Conservation (phyloP, 2,888 invertebrate genomes). For the Zelleria hepariella region DNA sequence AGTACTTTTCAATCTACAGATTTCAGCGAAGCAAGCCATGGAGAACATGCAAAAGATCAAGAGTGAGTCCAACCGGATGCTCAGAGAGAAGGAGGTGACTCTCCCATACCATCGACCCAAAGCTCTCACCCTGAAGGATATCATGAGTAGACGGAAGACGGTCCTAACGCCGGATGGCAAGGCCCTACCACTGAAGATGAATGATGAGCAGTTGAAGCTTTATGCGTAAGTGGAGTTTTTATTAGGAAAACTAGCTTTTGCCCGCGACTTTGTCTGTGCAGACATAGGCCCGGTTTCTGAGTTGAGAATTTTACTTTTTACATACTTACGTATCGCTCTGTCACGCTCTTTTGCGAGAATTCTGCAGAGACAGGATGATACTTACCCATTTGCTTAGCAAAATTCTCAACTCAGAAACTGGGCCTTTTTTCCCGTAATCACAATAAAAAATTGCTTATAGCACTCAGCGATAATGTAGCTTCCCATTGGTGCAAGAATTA, state of each 20-base stretch:
- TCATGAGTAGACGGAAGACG: slow-evolving; percentile 68
- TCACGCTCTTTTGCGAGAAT: too few species aligned
- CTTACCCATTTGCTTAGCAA: too few species aligned
- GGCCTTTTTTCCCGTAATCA: too few species aligned
- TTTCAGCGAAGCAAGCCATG: slow-evolving; percentile 77
- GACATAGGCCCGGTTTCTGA: too few species aligned
- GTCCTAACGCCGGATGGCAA: slow-evolving; percentile 51
- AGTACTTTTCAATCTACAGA: slow-evolving; percentile 51
- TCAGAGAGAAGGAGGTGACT: slow-evolving; percentile 81
- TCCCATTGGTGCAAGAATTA: too few species aligned
- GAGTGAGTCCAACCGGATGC: slow-evolving; percentile 86
- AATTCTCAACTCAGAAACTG: too few species aligned
- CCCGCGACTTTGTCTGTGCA: neutral
- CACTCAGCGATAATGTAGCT: too few species aligned
- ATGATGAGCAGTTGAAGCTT: slow-evolving; percentile 73
- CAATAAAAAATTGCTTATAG: too few species aligned
- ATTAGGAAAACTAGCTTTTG: neutral
- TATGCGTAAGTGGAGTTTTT: slow-evolving; percentile 72
- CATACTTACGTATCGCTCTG: too few species aligned
- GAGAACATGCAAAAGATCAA: slow-evolving; percentile 82
- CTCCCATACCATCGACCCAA: slow-evolving; percentile 92
- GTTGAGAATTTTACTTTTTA: too few species aligned
- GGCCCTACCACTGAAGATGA: slow-evolving; percentile 74
- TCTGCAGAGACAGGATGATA: too few species aligned
- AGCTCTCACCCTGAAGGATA: slow-evolving; percentile 83